Percentiles rank a stretch among this genome's conserved stretches.
Conservation (phyloP, 2,113 vertebrate species). For the Malurus melanocephalus region DNA sequence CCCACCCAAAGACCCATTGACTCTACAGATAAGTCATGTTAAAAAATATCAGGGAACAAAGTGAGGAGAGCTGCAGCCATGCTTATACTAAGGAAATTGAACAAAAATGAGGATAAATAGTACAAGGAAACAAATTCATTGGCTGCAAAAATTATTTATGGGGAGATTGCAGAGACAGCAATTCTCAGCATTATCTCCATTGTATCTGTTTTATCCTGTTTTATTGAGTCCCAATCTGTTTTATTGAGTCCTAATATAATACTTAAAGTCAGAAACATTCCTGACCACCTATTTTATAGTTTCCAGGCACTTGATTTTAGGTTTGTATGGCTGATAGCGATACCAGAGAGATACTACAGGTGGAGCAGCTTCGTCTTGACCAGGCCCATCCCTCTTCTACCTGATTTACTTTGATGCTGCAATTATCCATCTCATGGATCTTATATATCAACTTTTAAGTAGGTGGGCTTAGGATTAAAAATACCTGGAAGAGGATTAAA, state of each 20-base stretch:
- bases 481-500: not conserved
- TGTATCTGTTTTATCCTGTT: not conserved
- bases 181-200: not conserved
- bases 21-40: not conserved
- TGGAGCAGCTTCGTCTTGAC: not conserved
- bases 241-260: not conserved
- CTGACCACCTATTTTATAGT: not conserved
- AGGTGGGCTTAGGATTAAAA: not conserved
- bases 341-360: not conserved
- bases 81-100: not conserved
- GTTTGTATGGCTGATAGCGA: not conserved
- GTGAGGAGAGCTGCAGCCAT: not conserved
- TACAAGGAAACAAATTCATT: not conserved
- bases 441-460: not conserved
- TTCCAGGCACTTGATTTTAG: not conserved
- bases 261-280: not conserved
- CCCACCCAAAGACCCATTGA: not conserved
- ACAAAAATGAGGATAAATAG: not conserved
- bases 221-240: no score
- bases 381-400: not conserved
- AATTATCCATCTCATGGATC: not conserved
- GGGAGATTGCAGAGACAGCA: not conserved
- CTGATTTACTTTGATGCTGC: not conserved
- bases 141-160: not conserved
- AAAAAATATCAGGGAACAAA: not conserved